Evolutionary conservation across 1,140 invertebrate species (phyloP).

Genomic region (Apis laboriosa): DNA sequence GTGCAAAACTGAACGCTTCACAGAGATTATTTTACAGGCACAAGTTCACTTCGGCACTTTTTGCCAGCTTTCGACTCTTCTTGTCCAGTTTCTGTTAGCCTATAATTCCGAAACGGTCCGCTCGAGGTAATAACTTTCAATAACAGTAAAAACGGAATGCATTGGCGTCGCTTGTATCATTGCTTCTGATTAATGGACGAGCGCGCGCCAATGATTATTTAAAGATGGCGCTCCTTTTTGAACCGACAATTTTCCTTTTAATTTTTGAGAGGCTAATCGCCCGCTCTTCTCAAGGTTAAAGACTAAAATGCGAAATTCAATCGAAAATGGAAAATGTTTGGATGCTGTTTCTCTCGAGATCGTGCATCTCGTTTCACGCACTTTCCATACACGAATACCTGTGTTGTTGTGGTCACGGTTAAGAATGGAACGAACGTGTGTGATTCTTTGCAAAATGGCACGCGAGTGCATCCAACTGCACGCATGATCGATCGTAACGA

Average conservation of each 20-base stretch:
- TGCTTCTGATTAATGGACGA: slow-evolving; percentile 21
- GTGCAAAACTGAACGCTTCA: background rate
- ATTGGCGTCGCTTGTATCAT: background rate
- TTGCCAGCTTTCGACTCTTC: slow-evolving; percentile 8
- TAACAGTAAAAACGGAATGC: slow-evolving; percentile 21
- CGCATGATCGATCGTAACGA: slow-evolving; percentile 43
- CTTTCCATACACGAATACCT: slow-evolving; percentile 22
- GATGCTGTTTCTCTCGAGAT: slow-evolving; percentile 6
- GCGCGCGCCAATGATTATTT: background rate
- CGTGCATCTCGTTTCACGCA: slow-evolving; percentile 19
- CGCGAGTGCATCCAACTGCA: slow-evolving; percentile 29
- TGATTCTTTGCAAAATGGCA: slow-evolving; percentile 26
- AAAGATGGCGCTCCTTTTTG: too few relatives aligned
- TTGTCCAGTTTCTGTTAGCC: background rate
- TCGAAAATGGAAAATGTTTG: background rate
- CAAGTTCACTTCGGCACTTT: background rate
- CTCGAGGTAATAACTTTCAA: slow-evolving; percentile 20
- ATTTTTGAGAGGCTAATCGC: background rate
- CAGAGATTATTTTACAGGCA: background rate
- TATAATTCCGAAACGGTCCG: slow-evolving; percentile 9
- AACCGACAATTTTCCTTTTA: slow-evolving; percentile 1
- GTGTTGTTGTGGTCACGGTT: background rate
- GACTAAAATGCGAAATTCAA: background rate
- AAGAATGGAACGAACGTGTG: slow-evolving; percentile 15
- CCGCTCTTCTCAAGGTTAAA: background rate